Conservation (phyloP, 2,797 vertebrate species). For the Enteromius unitaeniatus region DNA sequence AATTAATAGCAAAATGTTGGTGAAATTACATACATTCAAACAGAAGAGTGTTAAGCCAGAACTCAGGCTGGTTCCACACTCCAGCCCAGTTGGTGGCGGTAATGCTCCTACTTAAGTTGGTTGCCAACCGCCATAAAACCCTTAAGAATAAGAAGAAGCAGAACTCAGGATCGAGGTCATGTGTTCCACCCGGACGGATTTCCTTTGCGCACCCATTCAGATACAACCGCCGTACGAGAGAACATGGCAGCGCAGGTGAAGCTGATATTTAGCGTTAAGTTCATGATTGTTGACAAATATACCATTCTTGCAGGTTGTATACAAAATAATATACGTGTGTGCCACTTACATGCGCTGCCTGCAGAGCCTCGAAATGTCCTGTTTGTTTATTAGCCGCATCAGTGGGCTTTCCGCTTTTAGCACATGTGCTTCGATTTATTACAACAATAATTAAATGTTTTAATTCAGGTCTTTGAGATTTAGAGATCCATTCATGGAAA, state of each 20-base stretch:
- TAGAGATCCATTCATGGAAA: not conserved
- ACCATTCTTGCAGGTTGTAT: not conserved
- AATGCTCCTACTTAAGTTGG: too few relatives aligned
- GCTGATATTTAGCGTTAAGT: not conserved
- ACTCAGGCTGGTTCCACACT: too few relatives aligned
- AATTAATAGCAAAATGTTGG: not conserved
- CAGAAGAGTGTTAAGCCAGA: not conserved
- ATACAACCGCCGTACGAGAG: slow-evolving; percentile 45
- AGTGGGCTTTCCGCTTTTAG: slow-evolving; percentile 23
- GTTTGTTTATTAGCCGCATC: not conserved
- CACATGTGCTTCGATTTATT: slow-evolving; percentile 27
- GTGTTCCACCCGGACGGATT: slow-evolving; percentile 54
- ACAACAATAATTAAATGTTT: not conserved
- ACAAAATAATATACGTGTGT: not conserved
- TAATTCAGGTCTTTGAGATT: not conserved
- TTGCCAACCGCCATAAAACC: too few relatives aligned
- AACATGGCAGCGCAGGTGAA: slow-evolving; percentile 67
- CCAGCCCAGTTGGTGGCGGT: too few relatives aligned
- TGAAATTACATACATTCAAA: not conserved
- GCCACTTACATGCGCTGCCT: not conserved
- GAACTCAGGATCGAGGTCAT: not conserved
- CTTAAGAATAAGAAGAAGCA: too few relatives aligned
- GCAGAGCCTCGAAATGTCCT: not conserved
- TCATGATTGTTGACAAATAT: not conserved
- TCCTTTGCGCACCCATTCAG: slow-evolving; percentile 46